Evolutionary conservation across 2,888 invertebrate species (phyloP).

Genomic region (Lasioglossum vierecki): DNA sequence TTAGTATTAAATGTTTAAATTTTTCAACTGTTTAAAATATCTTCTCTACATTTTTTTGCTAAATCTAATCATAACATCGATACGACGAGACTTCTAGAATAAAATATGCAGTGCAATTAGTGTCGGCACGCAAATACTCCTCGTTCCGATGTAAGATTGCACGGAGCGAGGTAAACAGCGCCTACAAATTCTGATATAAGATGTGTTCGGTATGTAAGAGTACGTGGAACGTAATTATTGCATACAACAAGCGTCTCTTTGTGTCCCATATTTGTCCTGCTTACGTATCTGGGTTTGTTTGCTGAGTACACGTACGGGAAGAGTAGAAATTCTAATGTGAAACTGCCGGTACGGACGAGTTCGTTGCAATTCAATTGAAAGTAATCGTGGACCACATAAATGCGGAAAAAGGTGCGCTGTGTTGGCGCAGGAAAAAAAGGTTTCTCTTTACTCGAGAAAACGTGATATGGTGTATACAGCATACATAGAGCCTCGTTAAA

Average conservation of each 20-base stretch:
- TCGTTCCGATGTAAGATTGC: constrained; percentile 6
- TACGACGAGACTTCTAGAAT: not conserved
- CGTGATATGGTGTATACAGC: constrained; percentile 24
- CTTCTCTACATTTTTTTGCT: not conserved
- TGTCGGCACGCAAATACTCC: constrained; percentile 27
- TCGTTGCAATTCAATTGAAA: constrained; percentile 27
- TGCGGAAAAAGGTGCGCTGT: not conserved
- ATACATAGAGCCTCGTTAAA: constrained; percentile 15
- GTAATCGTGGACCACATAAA: not conserved
- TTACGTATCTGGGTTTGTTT: not conserved
- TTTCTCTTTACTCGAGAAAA: constrained; percentile 22
- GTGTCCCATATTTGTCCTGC: not conserved
- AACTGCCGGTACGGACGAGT: constrained; percentile 5
- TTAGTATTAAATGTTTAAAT: not conserved
- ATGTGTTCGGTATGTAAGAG: constrained; percentile 23
- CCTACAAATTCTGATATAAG: constrained; percentile 39
- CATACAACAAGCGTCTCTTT: not conserved
- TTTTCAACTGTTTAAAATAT: not conserved
- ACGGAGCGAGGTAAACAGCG: constrained; percentile 5
- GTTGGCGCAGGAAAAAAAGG: constrained; percentile 9
- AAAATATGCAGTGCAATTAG: constrained; percentile 22
- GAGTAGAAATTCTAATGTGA: constrained; percentile 4
- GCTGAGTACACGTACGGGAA: not conserved
- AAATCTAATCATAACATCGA: not conserved
- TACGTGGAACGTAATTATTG: constrained; percentile 37